Percentiles rank a stretch among this genome's conserved stretches.
These are phyloP conservation scores for Symphodus melops DNA, from an alignment of 2,113 vertebrate genomes.

Conservation along the genomic window DNA sequence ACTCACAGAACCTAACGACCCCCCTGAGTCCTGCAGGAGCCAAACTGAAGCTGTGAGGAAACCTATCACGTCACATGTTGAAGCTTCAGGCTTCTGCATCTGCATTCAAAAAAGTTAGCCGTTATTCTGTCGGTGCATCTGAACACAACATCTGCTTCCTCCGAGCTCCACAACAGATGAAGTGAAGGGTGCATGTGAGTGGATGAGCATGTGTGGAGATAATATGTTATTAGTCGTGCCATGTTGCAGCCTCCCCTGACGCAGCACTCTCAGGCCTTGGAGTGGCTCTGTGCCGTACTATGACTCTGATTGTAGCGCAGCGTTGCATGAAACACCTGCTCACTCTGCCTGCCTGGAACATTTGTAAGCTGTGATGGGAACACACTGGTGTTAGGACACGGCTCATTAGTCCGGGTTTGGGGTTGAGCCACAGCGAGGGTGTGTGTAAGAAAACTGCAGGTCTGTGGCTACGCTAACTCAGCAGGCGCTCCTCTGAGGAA, in stretches of 20 bases:
- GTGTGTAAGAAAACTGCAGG: neutral
- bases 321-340: conserved; percentile 40
- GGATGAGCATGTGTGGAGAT: conserved; percentile 4
- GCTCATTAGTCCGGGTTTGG: conserved; percentile 18
- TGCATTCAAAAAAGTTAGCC: no score
- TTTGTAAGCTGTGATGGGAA: conserved; percentile 12
- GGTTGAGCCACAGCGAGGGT: neutral
- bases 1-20: no score
- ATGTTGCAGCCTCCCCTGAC: neutral
- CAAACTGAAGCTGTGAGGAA: no score
- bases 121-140: neutral
- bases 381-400: conserved; percentile 11
- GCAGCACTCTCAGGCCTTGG: neutral
- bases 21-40: no score
- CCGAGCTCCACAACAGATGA: conserved; percentile 3
- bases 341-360: conserved; percentile 10
- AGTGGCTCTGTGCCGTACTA: neutral
- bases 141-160: neutral
- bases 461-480: conserved; percentile 4
- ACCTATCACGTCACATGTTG: no score
- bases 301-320: neutral
- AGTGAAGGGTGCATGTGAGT: neutral
- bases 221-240: neutral
- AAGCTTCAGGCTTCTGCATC: no score
- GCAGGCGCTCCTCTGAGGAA: conserved; percentile 3